Conservation (phyloP, 2,113 vertebrate species). For the Hemicordylus capensis region DNA sequence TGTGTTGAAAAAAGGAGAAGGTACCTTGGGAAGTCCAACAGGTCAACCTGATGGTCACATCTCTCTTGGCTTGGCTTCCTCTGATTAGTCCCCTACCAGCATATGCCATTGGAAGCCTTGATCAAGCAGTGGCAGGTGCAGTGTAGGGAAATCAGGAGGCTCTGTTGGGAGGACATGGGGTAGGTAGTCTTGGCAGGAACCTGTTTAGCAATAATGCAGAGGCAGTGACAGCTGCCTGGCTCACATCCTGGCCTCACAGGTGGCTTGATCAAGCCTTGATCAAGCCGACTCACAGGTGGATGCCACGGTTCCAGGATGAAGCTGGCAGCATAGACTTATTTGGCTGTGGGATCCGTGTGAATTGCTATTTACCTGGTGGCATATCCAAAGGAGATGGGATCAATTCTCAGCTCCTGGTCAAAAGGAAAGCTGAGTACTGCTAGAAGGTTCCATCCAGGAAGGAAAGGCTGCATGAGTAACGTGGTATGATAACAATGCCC, state of each 20-base stretch:
- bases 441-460: neutral
- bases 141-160: neutral
- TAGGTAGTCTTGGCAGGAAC: neutral
- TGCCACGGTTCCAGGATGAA: neutral
- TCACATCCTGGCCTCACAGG: neutral
- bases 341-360: neutral
- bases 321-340: neutral
- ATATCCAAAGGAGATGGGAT: neutral
- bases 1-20: neutral
- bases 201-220: neutral
- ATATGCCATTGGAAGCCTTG: neutral
- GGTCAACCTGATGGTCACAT: neutral
- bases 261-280: no score
- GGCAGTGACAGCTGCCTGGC: neutral
- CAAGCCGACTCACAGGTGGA: constrained; percentile 1
- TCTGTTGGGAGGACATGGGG: neutral
- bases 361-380: neutral
- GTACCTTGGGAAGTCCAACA: neutral
- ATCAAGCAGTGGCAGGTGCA: neutral
- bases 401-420: neutral
- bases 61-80: neutral
- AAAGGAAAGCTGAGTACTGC: neutral
- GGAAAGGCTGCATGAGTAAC: neutral
- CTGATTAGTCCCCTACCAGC: neutral
- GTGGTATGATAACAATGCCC: neutral